Evolutionary conservation across 2,113 vertebrate species (phyloP).

Genomic region (Cyphomyrus discorhynchus): DNA sequence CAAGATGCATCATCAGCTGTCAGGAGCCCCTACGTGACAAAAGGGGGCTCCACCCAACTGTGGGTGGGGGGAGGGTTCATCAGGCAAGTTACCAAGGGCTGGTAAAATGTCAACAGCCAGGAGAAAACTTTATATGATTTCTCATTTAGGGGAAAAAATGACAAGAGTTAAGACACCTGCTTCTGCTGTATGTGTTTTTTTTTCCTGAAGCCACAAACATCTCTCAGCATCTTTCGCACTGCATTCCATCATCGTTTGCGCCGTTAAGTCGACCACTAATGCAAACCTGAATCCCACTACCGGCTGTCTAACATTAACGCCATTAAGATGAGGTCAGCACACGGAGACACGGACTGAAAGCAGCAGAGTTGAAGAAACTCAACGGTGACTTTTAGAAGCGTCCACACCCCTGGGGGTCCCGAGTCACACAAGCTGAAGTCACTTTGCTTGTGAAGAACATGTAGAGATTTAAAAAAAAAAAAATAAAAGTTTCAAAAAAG

Average conservation of each 20-base stretch:
- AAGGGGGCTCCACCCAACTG: not conserved
- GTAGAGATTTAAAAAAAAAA: slow-evolving; percentile 32
- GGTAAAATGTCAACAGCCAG: not conserved
- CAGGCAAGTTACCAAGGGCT: not conserved
- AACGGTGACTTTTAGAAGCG: slow-evolving; percentile 3
- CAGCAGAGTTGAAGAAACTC: slow-evolving; percentile 4
- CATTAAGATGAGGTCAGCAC: slow-evolving; percentile 10
- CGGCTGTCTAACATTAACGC: slow-evolving; percentile 27
- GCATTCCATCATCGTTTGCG: slow-evolving; percentile 45
- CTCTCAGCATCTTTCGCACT: not conserved
- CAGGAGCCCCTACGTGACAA: not conserved
- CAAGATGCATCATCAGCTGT: not conserved
- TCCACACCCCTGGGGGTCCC: slow-evolving; percentile 6
- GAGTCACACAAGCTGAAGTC: slow-evolving; percentile 26
- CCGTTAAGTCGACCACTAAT: slow-evolving; percentile 16
- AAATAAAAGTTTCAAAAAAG: not conserved
- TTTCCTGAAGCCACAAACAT: not conserved
- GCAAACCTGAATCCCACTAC: slow-evolving; percentile 30
- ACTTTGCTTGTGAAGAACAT: slow-evolving; percentile 42
- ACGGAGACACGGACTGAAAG: not conserved
- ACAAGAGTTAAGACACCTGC: not conserved
- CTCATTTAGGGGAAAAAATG: not conserved
- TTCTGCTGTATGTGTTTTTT: not conserved
- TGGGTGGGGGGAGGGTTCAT: not conserved
- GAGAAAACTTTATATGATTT: not conserved